These are phyloP conservation scores for Porites australiensis DNA, from an alignment of 64 coral and sea anemone genomes.

Conservation along the genomic window DNA sequence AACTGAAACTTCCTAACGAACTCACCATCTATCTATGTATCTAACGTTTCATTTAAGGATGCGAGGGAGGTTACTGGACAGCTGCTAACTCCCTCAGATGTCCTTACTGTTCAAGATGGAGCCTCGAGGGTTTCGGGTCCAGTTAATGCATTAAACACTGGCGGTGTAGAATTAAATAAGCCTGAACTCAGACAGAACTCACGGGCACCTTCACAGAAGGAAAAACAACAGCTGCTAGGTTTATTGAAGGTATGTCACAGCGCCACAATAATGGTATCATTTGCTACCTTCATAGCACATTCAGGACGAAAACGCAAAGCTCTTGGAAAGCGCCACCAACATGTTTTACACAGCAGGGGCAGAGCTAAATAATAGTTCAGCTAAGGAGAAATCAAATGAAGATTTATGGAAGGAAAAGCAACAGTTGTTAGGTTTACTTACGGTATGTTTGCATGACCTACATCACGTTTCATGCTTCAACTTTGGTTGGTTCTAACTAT, in stretches of 20 bases:
- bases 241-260: constrained; percentile 58
- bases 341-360: not conserved
- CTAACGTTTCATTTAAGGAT: not conserved
- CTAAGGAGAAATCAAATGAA: constrained; percentile 23
- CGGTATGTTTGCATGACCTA: constrained; percentile 30
- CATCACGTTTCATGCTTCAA: not conserved
- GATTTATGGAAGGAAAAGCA: constrained; percentile 49
- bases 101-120: constrained; percentile 47
- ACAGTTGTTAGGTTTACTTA: constrained; percentile 62
- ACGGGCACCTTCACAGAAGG: constrained; percentile 5
- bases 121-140: constrained; percentile 14
- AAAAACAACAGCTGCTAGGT: constrained; percentile 70
- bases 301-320: no score
- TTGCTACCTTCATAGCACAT: no score
- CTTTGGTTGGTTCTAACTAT: not conserved
- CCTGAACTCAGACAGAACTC: constrained; percentile 26
- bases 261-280: not conserved
- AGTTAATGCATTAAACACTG: not conserved
- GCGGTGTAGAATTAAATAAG: constrained; percentile 65
- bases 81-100: not conserved
- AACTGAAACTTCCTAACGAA: no score
- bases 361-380: constrained; percentile 37
- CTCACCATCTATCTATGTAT: no score
- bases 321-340: not conserved
- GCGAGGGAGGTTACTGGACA: not conserved